Evolutionary conservation across 2,113 vertebrate genomes (phyloP), one percentile per base, ranked within the genome.

Genomic region (Lipotes vexillifer): DNA sequence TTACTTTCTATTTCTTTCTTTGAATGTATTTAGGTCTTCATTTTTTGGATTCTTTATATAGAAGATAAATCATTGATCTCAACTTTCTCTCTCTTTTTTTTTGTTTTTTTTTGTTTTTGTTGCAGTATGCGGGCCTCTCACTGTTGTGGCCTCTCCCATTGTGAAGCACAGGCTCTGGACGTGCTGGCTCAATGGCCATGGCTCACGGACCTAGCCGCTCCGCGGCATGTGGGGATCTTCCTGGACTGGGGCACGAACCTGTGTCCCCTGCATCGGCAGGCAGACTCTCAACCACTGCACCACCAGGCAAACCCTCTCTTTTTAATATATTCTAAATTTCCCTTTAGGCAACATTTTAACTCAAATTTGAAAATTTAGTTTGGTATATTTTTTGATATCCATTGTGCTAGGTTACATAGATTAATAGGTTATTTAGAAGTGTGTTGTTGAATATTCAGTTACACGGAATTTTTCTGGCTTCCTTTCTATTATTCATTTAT

Each of bases 191-290:
- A 49, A 13, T 3, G 3, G 13, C 46, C 46, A 49, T 49, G 46
- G 13, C 46, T 49, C 46, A 49, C 3, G 3, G 46, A 3, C 46
- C 46, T 49, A 49, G 46, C 46, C 11, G 0, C 13, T 49, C 46
- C 3, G 0, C 0, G 46, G 13, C 46, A 49, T 49, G 13, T 4
- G 46, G 3, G 13, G 46, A 49, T 49, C 46, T 49, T 49, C 46
- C 46, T 1, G 0, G 46, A 14, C 46, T 1, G 13, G 12, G 13
- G 46, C 46, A 49, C 0, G 13, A 49, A 49, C 46, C 3, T 3
- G 0, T 49, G 13, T 14, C 46, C 46, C 46, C 46, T 49, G 46
- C 46, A 49, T 49, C 3, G 3, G 46, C 46, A 49, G 46, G 46
- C 3, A 2, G 46, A 49, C 46, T 49, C 13, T 49, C 13, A 49